Conservation (phyloP, 2,113 vertebrate species). For the Elaphurus davidianus region DNA sequence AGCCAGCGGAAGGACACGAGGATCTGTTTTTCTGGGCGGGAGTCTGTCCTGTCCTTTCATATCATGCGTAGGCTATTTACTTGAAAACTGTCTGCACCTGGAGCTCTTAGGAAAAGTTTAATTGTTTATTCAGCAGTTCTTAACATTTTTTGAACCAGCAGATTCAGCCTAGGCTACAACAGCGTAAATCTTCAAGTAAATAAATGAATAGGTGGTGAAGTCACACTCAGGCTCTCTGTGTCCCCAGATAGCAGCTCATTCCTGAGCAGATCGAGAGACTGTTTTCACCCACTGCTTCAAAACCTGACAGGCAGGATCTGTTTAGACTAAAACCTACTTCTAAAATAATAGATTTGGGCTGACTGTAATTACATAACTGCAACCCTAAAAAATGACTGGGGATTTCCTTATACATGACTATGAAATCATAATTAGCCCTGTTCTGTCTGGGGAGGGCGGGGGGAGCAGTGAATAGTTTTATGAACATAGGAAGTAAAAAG, state of each 20-base stretch:
- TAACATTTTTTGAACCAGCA: background rate
- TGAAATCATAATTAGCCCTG: background rate
- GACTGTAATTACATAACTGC: background rate
- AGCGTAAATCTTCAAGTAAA: constrained; percentile 8
- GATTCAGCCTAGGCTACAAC: background rate
- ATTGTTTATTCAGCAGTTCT: constrained; percentile 29
- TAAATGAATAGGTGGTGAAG: background rate
- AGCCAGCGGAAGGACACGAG: rapidly evolving
- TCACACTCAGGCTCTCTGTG: background rate
- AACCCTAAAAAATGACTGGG: background rate
- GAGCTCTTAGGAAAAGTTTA: background rate
- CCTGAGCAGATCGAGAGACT: background rate
- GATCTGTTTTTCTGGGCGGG: background rate
- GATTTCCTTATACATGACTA: constrained; percentile 23
- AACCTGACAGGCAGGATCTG: constrained; percentile 9
- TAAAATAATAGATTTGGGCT: constrained; percentile 25
- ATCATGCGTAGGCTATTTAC: background rate
- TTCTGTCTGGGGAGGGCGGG: background rate
- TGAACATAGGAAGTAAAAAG: background rate
- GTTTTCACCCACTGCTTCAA: background rate
- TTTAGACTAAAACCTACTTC: constrained; percentile 22
- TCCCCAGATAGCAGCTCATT: background rate
- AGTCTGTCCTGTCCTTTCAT: background rate
- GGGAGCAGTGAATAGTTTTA: background rate
- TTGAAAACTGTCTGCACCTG: background rate